A percentile compares a stretch with the other conserved stretches of the same genome.
Conservation (phyloP, 2,797 vertebrate species). For the Syngnathus acus region DNA sequence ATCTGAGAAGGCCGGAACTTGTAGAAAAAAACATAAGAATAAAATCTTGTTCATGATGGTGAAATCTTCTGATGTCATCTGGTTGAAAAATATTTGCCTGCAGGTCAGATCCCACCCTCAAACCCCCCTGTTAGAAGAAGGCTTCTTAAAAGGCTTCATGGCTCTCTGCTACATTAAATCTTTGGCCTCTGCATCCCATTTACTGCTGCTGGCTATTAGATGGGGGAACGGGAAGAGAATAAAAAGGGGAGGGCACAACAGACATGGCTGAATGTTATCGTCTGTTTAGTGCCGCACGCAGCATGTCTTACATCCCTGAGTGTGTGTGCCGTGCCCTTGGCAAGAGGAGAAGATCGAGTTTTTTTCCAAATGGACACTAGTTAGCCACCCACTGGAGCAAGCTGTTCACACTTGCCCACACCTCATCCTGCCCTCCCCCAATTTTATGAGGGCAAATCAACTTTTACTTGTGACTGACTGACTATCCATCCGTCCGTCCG, state of each 20-base stretch:
- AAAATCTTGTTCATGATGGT: conserved; percentile 45
- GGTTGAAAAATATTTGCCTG: conserved; percentile 76
- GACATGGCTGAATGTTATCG: conserved; percentile 2
- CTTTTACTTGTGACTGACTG: neutral
- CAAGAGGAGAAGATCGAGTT: conserved; percentile 37
- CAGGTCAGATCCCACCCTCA: conserved; percentile 64
- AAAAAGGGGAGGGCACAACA: conserved; percentile 8
- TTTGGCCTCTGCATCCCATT: conserved; percentile 63
- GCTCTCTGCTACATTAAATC: conserved; percentile 75
- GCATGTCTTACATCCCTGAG: conserved; percentile 15
- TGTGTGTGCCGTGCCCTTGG: conserved; percentile 36
- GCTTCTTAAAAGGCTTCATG: conserved; percentile 63
- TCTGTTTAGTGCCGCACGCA: conserved; percentile 14
- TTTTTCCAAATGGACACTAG: conserved; percentile 45
- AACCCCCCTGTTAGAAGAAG: conserved; percentile 52
- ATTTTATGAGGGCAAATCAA: conserved; percentile 1
- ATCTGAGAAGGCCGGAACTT: conserved; percentile 4
- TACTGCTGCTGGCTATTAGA: conserved; percentile 64
- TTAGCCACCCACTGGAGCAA: conserved; percentile 56
- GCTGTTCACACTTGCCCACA: conserved; percentile 40
- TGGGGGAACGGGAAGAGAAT: conserved; percentile 6
- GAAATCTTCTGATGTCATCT: conserved; percentile 74
- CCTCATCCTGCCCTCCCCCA: neutral
- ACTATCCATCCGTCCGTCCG: no score
- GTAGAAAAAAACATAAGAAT: conserved; percentile 25